Base-by-base conservation (phyloP, 2,888 invertebrate species). In the Vandiemenella viatica region DNA sequence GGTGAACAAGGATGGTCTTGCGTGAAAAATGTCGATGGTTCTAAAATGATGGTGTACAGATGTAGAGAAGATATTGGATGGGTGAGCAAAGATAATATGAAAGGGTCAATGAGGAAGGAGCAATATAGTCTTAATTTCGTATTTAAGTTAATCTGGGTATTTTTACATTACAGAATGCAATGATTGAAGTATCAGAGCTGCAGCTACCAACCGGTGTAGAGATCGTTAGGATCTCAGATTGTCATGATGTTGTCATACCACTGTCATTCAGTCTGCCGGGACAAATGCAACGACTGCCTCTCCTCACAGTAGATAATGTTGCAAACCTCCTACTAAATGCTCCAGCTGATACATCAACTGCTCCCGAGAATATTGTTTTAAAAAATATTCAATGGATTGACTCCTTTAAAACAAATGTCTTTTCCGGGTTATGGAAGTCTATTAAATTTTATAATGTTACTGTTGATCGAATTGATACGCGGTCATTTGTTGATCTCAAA, bases 381-480 rank as follows among this genome's bases (percentile, higher is more conserved):
- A 21, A 47, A 23, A 20, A 47, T 42, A 41, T 47, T 23, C 17
- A 23, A 20, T 8, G 18, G 3, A 23, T 41, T 16, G 17, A 40
- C 17, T 46, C 37, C 4, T 19, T 46, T 6, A 37, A 21, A 21
- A 16, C 17, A 8, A 16, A 37, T 7, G 18, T 41, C 2, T 41
- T 47, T 22, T 8, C 15, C 5, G 17, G 21, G 17, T 13, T 26
- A 16, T 47, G 41, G 41, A 42, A 41, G 22, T 47, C 42, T 13
- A 21, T 47, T 17, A 5, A 37, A 16, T 41, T 47, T 20, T 17
- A 23, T 16, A 47, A 47, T 42, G 26, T 47, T 5, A 26, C 41
- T n/a, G 42, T 47, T 18, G 17, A 23, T n/a, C 22, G 37, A 13
- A 16, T 47, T 18, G 26, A 40, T 8, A 23, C 47, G 3, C 42